Base-by-base conservation (phyloP, 2,888 invertebrate species). In the Syrista parreyssii region DNA sequence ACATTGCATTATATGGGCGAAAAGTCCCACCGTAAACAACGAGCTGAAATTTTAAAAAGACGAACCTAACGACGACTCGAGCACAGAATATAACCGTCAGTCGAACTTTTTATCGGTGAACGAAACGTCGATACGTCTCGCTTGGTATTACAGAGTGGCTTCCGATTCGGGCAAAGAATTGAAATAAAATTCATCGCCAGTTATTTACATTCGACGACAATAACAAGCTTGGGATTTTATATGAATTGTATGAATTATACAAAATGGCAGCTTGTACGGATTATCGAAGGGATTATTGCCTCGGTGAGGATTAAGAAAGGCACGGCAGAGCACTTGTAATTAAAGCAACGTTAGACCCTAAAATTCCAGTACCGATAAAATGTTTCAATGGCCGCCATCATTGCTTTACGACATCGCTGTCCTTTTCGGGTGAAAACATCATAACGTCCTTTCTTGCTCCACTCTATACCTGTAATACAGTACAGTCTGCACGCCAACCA, bases 401-500 rank as follows among this genome's bases (percentile, higher is more conserved):
- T 84, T 78, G 78, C 68, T 86, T 85, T 86, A 86, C 78, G 79
- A 81, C 79, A 81, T 71, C 78, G 73, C 69, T 36, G 81, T 75
- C 81, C 83, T 82, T 84, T 83, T 79, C 36, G 68, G 74, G 15
- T 4, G 15, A 40, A 40, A 40, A 40, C 40, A 15, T 40, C 40
- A 15, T 40, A 40, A 40, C 15, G 15, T 15, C 40, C 55, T 55
- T 55, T 23, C 23, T 34, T 55, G 6, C 23, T 55, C 15, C 23
- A 9, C 55, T 55, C 55, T 55, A 55, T 55, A 55, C 55, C 55
- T 55, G 55, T 9, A 55, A 55, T 9, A 9, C 55, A 1, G 55
- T 15, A 55, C 23, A 55, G 15, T 55, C 55, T 2, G 23, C 23
- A 23, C 1, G 1, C 6, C 15, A 1, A 4, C 15, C 55, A 55